Base-by-base conservation (phyloP, 1,140 invertebrate genomes). In the Sitobion miscanthi region DNA sequence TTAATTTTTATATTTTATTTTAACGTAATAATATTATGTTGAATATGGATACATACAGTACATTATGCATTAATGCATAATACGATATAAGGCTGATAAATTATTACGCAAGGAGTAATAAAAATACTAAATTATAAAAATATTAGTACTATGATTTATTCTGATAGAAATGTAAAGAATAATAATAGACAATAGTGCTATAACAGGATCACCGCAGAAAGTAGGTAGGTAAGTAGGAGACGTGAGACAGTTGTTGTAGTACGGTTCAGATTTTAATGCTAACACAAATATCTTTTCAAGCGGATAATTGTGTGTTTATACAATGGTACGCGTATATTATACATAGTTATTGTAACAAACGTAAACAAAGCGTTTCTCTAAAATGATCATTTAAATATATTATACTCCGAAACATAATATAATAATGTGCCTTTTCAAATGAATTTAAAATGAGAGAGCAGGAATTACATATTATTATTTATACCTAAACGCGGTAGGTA, bases 351-450 rank as follows among this genome's bases (percentile, higher is more conserved):
- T n/a, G 14, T 77, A 77, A 77, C n/a, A 77, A n/a, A 77, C 62
- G n/a, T 77, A 77, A 77, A 77, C 62, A 77, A 77, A 77, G 62
- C 62, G n/a, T n/a, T 77, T 77, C 62, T 77, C 62, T 77, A 77
- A 77, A 77, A 77, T n/a, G 14, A 77, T 77, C n/a, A n/a, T 77
- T 77, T 77, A 77, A 77, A 77, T 77, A n/a, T 77, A 77, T 77
- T 77, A 77, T 77, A n/a, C 30, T 17, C 62, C 5, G 14, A 77
- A 77, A 77, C 62, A 77, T n/a, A 77, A 77, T 77, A 17, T 77
- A n/a, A 77, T 77, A n/a, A n/a, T 77, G 62, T n/a, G 62, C 62
- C 30, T 77, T 77, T 77, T n/a, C 11, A 77, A 35, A 77, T 30
- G 62, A 77, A 77, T 77, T 77, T 77, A 77, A 77, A 77, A 77